Percentiles rank a stretch among this genome's conserved stretches.
These are phyloP conservation scores for Choreutis nemorana DNA, from an alignment of 2,888 invertebrate species.

Conservation along the genomic window DNA sequence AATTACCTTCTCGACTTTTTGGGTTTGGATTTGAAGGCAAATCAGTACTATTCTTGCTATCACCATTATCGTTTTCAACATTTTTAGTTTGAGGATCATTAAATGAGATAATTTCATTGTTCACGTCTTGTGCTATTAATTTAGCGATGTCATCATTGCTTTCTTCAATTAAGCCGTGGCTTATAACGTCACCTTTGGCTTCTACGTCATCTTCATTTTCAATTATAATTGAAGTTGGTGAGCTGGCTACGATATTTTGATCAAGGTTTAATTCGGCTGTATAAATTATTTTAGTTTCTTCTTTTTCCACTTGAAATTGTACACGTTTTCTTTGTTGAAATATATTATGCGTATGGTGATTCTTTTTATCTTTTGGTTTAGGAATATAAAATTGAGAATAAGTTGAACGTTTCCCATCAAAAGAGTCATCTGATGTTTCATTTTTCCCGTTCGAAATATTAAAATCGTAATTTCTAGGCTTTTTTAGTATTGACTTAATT, in stretches of 20 bases:
- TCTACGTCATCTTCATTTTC: slow-evolving; percentile 34
- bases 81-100: too few relatives aligned
- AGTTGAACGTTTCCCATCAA: slow-evolving; percentile 36
- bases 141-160: slow-evolving; percentile 20
- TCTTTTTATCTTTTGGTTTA: slow-evolving; percentile 51
- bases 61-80: too few relatives aligned
- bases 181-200: slow-evolving; percentile 48
- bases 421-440: slow-evolving; percentile 31
- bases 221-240: slow-evolving; percentile 18
- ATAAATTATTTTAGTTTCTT: slow-evolving; percentile 56
- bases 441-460: slow-evolving; percentile 27
- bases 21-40: slow-evolving; percentile 7
- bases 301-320: slow-evolving; percentile 75
- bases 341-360: slow-evolving; percentile 29
- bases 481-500: slow-evolving; percentile 69
- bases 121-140: slow-evolving; percentile 22
- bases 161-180: slow-evolving; percentile 29
- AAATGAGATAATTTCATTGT: slow-evolving; percentile 15
- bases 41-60: too few relatives aligned
- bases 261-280: slow-evolving; percentile 57
- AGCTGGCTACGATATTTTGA: slow-evolving; percentile 27
- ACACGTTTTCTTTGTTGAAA: slow-evolving; percentile 73
- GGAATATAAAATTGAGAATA: slow-evolving; percentile 71
- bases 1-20: slow-evolving; percentile 26
- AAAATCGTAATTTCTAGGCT: slow-evolving; percentile 52